A percentile compares a stretch with the other conserved stretches of the same genome.
Conservation (phyloP, 2,113 vertebrate genomes). For the Agapornis roseicollis region DNA sequence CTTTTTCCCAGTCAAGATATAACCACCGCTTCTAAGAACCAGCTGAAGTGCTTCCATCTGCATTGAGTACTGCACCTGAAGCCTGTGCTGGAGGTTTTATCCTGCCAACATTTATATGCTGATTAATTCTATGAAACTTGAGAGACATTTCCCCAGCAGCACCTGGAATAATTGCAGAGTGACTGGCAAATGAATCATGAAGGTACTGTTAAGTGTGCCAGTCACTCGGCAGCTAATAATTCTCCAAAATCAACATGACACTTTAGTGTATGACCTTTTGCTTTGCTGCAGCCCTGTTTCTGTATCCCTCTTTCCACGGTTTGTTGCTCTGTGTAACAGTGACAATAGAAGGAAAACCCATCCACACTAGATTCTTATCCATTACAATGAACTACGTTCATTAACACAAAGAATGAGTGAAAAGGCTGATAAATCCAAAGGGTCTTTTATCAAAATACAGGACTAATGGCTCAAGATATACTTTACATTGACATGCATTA, state of each 20-base stretch:
- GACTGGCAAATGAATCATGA: constrained; percentile 73
- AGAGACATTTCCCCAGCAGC: constrained; percentile 76
- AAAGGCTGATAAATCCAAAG: constrained; percentile 53
- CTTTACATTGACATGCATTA: neutral
- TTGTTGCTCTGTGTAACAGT: constrained; percentile 69
- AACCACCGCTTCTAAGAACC: constrained; percentile 40
- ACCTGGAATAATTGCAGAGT: constrained; percentile 84
- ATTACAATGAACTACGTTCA: neutral
- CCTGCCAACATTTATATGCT: constrained; percentile 73
- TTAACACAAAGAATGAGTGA: constrained; percentile 30
- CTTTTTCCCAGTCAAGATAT: constrained; percentile 25
- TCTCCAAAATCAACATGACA: constrained; percentile 62
- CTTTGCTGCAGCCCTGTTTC: constrained; percentile 70
- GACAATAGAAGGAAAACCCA: constrained; percentile 70
- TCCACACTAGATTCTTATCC: constrained; percentile 57
- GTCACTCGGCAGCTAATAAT: constrained; percentile 72
- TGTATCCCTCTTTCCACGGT: constrained; percentile 45
- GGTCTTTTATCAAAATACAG: constrained; percentile 43
- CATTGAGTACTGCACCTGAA: constrained; percentile 72
- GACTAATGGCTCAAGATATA: neutral
- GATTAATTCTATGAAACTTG: constrained; percentile 76
- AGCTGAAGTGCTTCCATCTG: constrained; percentile 63
- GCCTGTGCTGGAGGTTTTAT: constrained; percentile 54
- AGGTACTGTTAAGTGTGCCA: constrained; percentile 73
- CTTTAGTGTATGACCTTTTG: constrained; percentile 60